Evolutionary conservation across 2,888 invertebrate species (phyloP), one percentile per base, ranked within the genome.

Genomic region (Strigamia crassipes): DNA sequence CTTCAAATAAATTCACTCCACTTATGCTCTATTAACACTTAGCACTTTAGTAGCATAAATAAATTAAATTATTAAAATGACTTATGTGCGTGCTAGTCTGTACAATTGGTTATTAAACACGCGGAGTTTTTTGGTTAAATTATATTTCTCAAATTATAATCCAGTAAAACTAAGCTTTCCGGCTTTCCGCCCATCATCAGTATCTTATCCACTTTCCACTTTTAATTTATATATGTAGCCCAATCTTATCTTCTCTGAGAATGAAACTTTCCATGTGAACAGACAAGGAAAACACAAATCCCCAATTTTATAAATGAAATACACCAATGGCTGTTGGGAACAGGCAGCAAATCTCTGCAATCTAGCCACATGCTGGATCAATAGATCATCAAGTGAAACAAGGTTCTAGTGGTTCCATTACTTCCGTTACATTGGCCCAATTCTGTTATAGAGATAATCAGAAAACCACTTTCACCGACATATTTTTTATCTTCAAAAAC

Each of bases 331-430:
- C 27, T 31, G 73, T 27, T 73, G 31, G 73, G n/a, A 73, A 73
- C 73, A 73, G 27, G 73, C 73, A 73, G 73, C 73, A 73, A 73
- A 73, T 73, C 73, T 31, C 73, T 31, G 73, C 31, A 73, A 73
- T 73, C 73, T 73, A 73, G 73, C 73, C 73, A 73, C 73, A 73
- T 13, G 27, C 31, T 73, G 73, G 73, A 73, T 73, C 73, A 73
- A 73, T 73, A 73, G 73, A 73, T 73, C 73, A 73, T 73, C 73
- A 73, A 73, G 73, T 73, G 73, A 73, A 73, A 73, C 73, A 73
- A 73, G 73, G 73, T 73, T 31, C 73, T 73, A 73, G 73, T 73
- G 73, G 73, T 73, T 31, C 73, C 73, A 73, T 73, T 73, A 73
- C 31, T 73, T 73, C 73, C 73, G 73, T 73, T 73, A 73, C 73